Base-by-base conservation (phyloP, 2,113 vertebrate genomes). In the Erpornis zantholeuca region DNA sequence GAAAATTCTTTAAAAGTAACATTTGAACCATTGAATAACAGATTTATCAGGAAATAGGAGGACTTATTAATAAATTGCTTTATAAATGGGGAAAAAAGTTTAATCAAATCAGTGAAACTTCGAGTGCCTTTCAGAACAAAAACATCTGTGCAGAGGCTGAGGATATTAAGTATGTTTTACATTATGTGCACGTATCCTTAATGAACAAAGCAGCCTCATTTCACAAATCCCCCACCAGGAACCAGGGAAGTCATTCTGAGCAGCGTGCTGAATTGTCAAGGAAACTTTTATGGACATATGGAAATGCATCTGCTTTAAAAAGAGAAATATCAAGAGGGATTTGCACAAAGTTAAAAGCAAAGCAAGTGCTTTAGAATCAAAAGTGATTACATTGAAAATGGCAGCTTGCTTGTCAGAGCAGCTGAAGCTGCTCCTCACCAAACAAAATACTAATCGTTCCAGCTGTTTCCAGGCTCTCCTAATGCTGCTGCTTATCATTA, bases 321-420 rank as follows among this genome's bases (percentile, higher is more conserved):
- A 66, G 86, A 91, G 82, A n/a, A 92, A 82, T 88, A 95, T 85
- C 96, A 93, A 40, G 68, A 91, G 94, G 96, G 92, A 92, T 95
- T 85, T 96, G 70, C 72, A 82, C 66, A 50, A 95, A 94, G 73
- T 95, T 97, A 94, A 95, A 97, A 97, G 87, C 89, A 65, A 90
- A 92, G 66, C 86, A 83, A 94, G 44, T 56, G 86, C 84, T 96
- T 94, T 73, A 93, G 69, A 97, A 94, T 91, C 86, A 83, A 11
- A 72, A 82, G 57, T 86, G 92, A 95, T 96, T 94, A 79, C 79
- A 92, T 27, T 22, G 82, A 91, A 96, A 97, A 97, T 83, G 77
- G 93, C 92, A 95, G 86, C 86, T 64, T 75, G 61, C 82, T 91
- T 82, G 77, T 85, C 87, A 73, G 68, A 80, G 86, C 83, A 91